phyloP scores from a whole-genome alignment of 2,888 invertebrate genomes.

The Dolomedes plantarius region DNA sequence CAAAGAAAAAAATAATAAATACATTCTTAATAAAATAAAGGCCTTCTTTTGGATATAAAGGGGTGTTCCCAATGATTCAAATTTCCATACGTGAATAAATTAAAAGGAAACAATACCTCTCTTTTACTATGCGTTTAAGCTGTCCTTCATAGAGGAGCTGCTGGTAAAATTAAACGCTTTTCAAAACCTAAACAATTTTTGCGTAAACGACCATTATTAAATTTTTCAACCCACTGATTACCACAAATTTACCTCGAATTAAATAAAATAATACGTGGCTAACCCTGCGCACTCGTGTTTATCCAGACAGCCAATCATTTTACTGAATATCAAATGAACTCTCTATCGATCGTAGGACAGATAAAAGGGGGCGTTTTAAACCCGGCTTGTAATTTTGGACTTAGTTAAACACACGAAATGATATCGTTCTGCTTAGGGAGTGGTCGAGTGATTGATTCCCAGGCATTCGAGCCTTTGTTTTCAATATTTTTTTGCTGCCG shows the following conservation, averaged over 20 bases:
- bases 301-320: background rate
- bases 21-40: too few relatives aligned
- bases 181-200: background rate
- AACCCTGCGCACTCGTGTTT: background rate
- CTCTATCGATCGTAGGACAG: background rate
- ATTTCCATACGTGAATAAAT: too few relatives aligned
- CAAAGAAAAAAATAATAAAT: too few relatives aligned
- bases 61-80: too few relatives aligned
- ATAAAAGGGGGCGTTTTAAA: background rate
- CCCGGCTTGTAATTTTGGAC: background rate
- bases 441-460: background rate
- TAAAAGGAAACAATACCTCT: too few relatives aligned
- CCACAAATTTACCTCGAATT: background rate
- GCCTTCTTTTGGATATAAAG: too few relatives aligned
- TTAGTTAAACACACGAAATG: background rate
- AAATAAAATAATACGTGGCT: background rate
- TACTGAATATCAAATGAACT: background rate
- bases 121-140: too few relatives aligned
- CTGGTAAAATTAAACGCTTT: too few relatives aligned
- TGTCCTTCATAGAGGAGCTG: too few relatives aligned
- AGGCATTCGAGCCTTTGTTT: background rate
- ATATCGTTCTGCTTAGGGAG: constrained; percentile 1
- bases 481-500: background rate
- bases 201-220: background rate
- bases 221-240: background rate